Evolutionary conservation across 2,888 invertebrate species (phyloP).

Genomic region (Athalia cordata): DNA sequence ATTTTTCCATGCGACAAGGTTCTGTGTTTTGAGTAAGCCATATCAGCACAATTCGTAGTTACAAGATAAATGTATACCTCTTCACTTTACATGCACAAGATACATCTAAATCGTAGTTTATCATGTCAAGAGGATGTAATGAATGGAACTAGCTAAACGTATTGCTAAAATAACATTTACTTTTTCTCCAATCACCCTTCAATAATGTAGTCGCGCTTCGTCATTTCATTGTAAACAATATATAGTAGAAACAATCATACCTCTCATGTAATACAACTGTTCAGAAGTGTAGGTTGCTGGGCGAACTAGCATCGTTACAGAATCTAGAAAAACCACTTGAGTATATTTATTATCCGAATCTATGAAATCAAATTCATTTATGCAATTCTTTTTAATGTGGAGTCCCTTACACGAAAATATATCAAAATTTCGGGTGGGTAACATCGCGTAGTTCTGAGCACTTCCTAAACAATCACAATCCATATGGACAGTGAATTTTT

Average conservation of each 20-base stretch:
- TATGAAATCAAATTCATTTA: no score
- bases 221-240: no score
- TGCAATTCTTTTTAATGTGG: background rate
- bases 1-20: background rate
- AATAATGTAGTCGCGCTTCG: no score
- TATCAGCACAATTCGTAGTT: constrained; percentile 12
- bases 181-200: no score
- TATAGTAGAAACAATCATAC: no score
- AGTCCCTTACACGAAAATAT: no score
- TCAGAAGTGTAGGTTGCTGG: no score
- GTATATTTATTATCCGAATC: no score
- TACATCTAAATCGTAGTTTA: background rate
- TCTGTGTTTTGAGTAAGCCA: background rate
- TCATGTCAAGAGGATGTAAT: background rate
- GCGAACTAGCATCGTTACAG: no score
- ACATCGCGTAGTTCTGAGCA: background rate
- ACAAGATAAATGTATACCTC: constrained; percentile 4
- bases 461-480: background rate
- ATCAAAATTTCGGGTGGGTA: background rate
- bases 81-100: constrained; percentile 5
- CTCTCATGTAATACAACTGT: no score
- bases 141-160: background rate
- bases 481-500: constrained; percentile 6
- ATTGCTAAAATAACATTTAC: background rate
- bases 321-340: no score